Evolutionary conservation across 2,888 invertebrate species (phyloP), one percentile per base, ranked within the genome.

Genomic region (Hirtodrosophila cameraria): DNA sequence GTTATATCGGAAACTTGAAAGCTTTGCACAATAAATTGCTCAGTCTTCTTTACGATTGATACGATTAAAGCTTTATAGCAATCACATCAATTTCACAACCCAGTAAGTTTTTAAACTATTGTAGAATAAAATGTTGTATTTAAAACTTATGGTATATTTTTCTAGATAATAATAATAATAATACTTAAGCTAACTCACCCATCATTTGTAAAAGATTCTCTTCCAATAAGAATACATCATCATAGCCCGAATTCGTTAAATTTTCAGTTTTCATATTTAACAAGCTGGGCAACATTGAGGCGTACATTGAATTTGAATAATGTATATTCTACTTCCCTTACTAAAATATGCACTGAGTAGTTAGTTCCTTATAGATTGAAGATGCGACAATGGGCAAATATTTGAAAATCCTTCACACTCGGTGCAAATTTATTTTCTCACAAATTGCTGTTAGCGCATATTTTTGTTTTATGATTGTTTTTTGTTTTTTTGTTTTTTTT

Each of bases 221-320:
- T 74, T 90, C 90, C 59, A 90, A 78, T 1, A 89, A 77, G 31
- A 88, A 89, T 27, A 88, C 81, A 67, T 90, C 90, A 45, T 90
- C 90, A 55, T 89, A 90, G 41, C 86, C 80, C 59, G 78, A 87
- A 60, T 81, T 83, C 33, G 85, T 72, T 68, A 90, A 70, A 64
- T 88, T 88, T 82, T 90, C 90, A 64, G 89, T 90, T 88, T 90
- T 90, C 90, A 90, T 90, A 79, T 88, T 90, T 48, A 90, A 78
- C 82, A 90, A 90, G 75, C 75, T 88, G 52, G 75, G 74, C 48
- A 88, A 41, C 79, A 84, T 84, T 75, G 82, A 75, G 63, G 84
- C 70, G 42, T 80, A 81, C 86, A 81, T 81, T 71, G 23, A 45
- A 18, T n/a, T 43, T 27, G 39, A 9, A 43, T n/a, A 52, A 27